Conservation (phyloP, 2,888 invertebrate species). For the Pharmacophagus antenor region DNA sequence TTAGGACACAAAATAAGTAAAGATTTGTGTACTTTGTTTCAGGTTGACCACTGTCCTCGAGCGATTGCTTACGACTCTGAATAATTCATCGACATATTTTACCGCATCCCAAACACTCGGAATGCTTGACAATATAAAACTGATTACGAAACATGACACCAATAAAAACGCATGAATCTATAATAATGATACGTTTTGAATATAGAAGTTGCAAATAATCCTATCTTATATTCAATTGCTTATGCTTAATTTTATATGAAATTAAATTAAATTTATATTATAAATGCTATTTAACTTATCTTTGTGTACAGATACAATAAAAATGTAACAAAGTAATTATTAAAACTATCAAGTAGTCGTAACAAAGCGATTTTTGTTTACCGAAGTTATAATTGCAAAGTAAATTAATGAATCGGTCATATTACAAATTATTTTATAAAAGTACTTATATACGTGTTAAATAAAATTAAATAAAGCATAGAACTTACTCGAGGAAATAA, state of each 20-base stretch:
- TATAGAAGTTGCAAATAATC: background rate
- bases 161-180: conserved; percentile 29
- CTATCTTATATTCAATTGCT: background rate
- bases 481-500: too few species aligned
- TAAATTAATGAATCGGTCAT: too few species aligned
- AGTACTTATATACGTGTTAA: too few species aligned
- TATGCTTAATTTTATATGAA: background rate
- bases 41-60: conserved; percentile 61
- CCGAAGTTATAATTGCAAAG: too few species aligned
- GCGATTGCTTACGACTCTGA: conserved; percentile 68
- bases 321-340: too few species aligned
- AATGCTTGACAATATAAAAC: conserved; percentile 46
- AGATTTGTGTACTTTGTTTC: conserved; percentile 71
- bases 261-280: background rate
- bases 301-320: background rate
- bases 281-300: background rate
- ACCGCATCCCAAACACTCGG: conserved; percentile 52
- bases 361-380: too few species aligned
- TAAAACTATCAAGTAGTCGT: too few species aligned
- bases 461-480: too few species aligned
- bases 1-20: conserved; percentile 59
- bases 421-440: too few species aligned
- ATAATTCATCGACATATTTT: conserved; percentile 76
- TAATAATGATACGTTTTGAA: conserved; percentile 1
- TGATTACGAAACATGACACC: conserved; percentile 50